A percentile compares a stretch with the other conserved stretches of the same genome.
phyloP scores from a whole-genome alignment of 2,113 vertebrate genomes.

The Chionodraco myersi region DNA sequence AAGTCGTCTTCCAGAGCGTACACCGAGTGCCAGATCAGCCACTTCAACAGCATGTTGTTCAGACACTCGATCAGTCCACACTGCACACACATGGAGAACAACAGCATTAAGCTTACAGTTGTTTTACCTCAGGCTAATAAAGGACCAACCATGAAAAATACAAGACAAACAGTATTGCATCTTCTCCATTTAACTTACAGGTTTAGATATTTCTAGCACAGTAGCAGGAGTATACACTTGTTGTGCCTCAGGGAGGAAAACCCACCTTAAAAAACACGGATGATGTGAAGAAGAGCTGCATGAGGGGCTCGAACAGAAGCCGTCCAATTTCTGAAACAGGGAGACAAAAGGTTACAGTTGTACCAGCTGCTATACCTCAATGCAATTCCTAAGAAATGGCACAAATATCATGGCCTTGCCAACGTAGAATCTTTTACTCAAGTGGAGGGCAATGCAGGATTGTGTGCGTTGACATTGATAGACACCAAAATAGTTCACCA shows the following conservation, averaged over 20 bases:
- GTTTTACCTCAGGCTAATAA: conserved; percentile 16
- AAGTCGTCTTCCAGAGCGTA: conserved; percentile 78
- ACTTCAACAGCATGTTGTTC: conserved; percentile 90
- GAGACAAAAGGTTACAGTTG: conserved; percentile 41
- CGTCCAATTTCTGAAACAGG: conserved; percentile 84
- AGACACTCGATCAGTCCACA: conserved; percentile 91
- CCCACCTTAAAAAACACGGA: conserved; percentile 93
- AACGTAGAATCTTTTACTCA: background rate
- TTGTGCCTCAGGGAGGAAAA: background rate
- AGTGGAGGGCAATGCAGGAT: background rate
- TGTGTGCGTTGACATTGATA: background rate
- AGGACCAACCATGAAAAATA: background rate
- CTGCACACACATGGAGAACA: conserved; percentile 70
- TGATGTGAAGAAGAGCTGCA: conserved; percentile 92
- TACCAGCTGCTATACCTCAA: background rate
- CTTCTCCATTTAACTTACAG: background rate
- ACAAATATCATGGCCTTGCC: background rate
- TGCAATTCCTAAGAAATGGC: background rate
- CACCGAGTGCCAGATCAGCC: conserved; percentile 87
- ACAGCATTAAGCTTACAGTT: background rate
- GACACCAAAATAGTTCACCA: background rate
- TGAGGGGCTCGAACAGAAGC: conserved; percentile 87
- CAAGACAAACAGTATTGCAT: background rate
- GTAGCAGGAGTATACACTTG: no score
- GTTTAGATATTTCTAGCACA: background rate